Conservation (phyloP, 2,888 invertebrate genomes). For the Trimorus sp. region DNA sequence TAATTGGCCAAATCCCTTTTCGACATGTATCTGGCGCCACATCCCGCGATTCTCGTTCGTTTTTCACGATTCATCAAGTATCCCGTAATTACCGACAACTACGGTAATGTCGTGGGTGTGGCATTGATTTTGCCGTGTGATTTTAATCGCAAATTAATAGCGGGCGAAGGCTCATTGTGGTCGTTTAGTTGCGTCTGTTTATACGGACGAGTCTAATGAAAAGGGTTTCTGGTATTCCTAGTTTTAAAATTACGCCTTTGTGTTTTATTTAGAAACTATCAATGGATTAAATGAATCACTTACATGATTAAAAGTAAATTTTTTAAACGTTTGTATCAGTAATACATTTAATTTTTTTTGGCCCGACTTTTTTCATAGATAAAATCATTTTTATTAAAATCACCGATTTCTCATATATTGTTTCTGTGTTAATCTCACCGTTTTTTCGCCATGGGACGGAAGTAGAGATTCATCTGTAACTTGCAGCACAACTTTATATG, state of each 20-base stretch:
- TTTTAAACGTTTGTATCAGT: no score
- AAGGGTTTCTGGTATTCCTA: not conserved
- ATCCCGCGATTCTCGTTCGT: constrained; percentile 36
- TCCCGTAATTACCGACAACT: constrained; percentile 53
- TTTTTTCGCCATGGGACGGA: constrained; percentile 78
- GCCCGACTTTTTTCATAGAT: no score
- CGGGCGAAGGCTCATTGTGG: constrained; percentile 25
- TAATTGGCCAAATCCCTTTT: no score
- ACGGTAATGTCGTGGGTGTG: constrained; percentile 69
- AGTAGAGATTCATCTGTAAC: constrained; percentile 83
- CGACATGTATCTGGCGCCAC: no score
- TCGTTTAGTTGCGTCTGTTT: constrained; percentile 25
- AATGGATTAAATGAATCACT: not conserved
- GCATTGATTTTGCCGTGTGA: constrained; percentile 71
- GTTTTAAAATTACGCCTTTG: not conserved
- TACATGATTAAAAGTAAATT: no score
- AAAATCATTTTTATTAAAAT: not conserved
- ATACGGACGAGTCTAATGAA: constrained; percentile 23
- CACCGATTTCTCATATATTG: no score
- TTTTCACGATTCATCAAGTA: constrained; percentile 51
- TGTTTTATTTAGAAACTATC: constrained; percentile 8
- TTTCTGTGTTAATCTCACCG: constrained; percentile 76
- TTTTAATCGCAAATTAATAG: constrained; percentile 75
- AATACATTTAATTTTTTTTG: no score
- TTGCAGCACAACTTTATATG: constrained; percentile 83